A percentile compares a stretch with the other conserved stretches of the same genome.
These are phyloP conservation scores for Thryonomys swinderianus DNA, from an alignment of 2,113 vertebrate species.

Conservation along the genomic window DNA sequence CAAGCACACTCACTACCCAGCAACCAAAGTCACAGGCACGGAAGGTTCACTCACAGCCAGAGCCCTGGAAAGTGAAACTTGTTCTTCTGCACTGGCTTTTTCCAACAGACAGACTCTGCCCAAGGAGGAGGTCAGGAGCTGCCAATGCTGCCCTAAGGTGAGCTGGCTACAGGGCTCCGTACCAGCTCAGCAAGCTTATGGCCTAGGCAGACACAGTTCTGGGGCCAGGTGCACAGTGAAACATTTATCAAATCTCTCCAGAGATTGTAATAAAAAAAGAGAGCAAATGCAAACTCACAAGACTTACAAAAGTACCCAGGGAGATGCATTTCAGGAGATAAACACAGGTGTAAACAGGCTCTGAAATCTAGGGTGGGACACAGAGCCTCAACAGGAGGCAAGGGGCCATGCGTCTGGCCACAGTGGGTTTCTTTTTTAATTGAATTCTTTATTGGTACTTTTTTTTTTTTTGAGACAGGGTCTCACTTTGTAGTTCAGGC, in stretches of 20 bases:
- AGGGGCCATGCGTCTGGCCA: neutral
- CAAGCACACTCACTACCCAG: neutral
- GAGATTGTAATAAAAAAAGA: neutral
- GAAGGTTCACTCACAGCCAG: neutral
- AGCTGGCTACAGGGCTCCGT: neutral
- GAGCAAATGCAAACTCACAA: neutral
- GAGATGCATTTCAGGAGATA: neutral
- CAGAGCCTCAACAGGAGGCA: neutral
- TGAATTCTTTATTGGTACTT: too few relatives aligned
- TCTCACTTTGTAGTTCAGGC: too few relatives aligned
- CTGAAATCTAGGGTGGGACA: neutral
- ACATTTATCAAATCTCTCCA: neutral
- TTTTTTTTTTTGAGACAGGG: too few relatives aligned
- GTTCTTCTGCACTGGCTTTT: neutral
- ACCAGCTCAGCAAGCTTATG: rapidly evolving
- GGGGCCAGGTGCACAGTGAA: neutral
- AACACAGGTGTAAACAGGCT: rapidly evolving
- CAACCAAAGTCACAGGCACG: neutral
- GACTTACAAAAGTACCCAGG: neutral
- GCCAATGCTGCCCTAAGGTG: neutral
- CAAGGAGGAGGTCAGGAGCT: rapidly evolving
- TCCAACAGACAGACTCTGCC: neutral
- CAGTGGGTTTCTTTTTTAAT: too few relatives aligned
- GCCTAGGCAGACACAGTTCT: rapidly evolving
- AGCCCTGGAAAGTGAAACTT: neutral